Evolutionary conservation across 2,797 vertebrate genomes (phyloP).

Genomic region (Acrossocheilus fasciatus): DNA sequence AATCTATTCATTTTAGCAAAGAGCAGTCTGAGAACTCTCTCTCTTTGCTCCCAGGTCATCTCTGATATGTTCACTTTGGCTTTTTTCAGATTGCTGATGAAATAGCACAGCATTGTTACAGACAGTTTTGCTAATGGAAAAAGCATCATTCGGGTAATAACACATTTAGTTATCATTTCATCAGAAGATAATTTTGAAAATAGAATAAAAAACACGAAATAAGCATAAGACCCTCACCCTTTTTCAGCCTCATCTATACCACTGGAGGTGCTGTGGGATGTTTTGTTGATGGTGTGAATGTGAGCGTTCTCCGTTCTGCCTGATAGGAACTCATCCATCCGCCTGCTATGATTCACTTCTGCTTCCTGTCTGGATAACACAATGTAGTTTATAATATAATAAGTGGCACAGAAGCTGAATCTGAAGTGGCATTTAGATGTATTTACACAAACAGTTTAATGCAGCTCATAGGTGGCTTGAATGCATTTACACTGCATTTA

Average conservation of each 20-base stretch:
- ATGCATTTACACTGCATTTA: not conserved
- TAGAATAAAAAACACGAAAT: not conserved
- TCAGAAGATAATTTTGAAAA: not conserved
- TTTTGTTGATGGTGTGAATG: slow-evolving; percentile 85
- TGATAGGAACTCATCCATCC: slow-evolving; percentile 77
- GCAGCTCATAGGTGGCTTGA: not conserved
- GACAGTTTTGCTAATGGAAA: not conserved
- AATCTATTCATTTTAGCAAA: slow-evolving; percentile 91
- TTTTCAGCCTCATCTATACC: slow-evolving; percentile 80
- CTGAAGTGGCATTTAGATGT: not conserved
- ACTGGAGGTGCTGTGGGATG: slow-evolving; percentile 78
- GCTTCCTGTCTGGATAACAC: slow-evolving; percentile 77
- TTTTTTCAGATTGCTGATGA: slow-evolving; percentile 76
- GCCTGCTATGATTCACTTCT: slow-evolving; percentile 77
- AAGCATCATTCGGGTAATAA: not conserved
- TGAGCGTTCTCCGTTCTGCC: slow-evolving; percentile 81
- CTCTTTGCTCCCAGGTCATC: slow-evolving; percentile 92
- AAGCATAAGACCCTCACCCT: slow-evolving; percentile 72
- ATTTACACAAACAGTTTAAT: not conserved
- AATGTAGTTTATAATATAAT: not conserved
- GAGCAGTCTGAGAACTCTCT: slow-evolving; percentile 84
- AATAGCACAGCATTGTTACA: slow-evolving; percentile 44
- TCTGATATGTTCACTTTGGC: slow-evolving; percentile 83
- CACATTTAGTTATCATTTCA: not conserved
- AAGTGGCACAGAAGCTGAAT: not conserved